Evolutionary conservation across 1,140 invertebrate genomes (phyloP).

Genomic region (Anagrus nilaparvatae): DNA sequence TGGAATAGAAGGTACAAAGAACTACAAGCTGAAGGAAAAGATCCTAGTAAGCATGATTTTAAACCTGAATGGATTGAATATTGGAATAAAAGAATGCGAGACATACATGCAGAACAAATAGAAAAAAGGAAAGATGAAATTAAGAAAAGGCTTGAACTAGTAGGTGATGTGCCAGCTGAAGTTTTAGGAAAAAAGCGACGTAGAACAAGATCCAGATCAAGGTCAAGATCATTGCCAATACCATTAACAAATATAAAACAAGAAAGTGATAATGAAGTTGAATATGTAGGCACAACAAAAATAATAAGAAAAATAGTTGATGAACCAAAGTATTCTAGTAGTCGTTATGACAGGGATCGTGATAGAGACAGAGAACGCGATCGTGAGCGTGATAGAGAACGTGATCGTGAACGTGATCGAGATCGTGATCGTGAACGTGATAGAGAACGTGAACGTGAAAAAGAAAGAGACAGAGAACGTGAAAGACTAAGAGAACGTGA

Average conservation of each 20-base stretch:
- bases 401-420: constrained; percentile 10
- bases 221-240: not conserved
- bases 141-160: constrained; percentile 42
- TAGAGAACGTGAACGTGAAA: constrained; percentile 8
- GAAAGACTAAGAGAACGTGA: constrained; percentile 8
- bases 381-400: constrained; percentile 8
- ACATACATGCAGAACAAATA: constrained; percentile 59
- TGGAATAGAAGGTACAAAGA: constrained; percentile 75
- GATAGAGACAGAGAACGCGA: constrained; percentile 6
- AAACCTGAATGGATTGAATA: constrained; percentile 78
- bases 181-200: constrained; percentile 16
- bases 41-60: constrained; percentile 68
- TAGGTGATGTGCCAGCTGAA: constrained; percentile 35
- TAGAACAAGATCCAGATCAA: constrained; percentile 17
- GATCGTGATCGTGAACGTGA: constrained; percentile 13
- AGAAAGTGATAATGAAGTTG: constrained; percentile 39
- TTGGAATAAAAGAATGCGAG: constrained; percentile 70
- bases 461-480: constrained; percentile 5
- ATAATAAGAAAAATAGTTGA: constrained; percentile 22
- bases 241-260: constrained; percentile 7
- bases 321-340: constrained; percentile 2
- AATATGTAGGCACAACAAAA: constrained; percentile 34
- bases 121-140: constrained; percentile 47
- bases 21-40: constrained; percentile 61
- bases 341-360: constrained; percentile 3